Evolutionary conservation across 2,113 vertebrate genomes (phyloP).

Genomic region (Erythrocercus mccallii): DNA sequence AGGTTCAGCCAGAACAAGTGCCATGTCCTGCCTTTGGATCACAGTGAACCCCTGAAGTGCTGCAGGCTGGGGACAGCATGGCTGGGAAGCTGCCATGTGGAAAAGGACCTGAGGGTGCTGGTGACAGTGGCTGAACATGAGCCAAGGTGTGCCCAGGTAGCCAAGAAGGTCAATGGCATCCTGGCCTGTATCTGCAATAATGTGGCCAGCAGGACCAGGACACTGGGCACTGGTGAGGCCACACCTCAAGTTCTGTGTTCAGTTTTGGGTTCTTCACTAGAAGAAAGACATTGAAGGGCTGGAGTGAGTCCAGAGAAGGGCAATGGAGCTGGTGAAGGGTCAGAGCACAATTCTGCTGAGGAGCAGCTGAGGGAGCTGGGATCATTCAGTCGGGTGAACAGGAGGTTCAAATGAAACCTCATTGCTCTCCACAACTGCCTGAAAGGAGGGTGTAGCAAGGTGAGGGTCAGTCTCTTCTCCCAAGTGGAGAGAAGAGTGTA

Average conservation of each 20-base stretch:
- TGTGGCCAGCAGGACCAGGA: neutral
- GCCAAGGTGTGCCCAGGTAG: neutral
- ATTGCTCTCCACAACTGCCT: neutral
- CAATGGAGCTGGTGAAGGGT: neutral
- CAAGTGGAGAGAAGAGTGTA: neutral
- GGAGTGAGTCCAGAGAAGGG: rapidly evolving
- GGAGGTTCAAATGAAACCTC: neutral
- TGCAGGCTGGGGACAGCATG: neutral
- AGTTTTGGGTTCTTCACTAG: neutral
- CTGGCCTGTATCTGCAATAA: neutral
- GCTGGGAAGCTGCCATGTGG: rapidly evolving
- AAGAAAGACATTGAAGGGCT: neutral
- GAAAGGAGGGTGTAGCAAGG: rapidly evolving
- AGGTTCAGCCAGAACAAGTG: neutral
- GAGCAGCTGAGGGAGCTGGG: neutral
- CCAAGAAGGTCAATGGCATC: neutral
- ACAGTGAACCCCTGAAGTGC: neutral
- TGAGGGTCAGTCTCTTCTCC: neutral
- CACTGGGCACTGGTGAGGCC: rapidly evolving
- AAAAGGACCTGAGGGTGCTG: neutral
- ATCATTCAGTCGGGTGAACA: neutral
- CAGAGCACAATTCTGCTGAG: neutral
- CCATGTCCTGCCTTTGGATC: neutral
- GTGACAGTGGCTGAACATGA: rapidly evolving
- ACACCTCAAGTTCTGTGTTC: rapidly evolving